Evolutionary conservation across 2,113 vertebrate genomes (phyloP), one percentile per base, ranked within the genome.

Genomic region (Amblyopsis rosae): DNA sequence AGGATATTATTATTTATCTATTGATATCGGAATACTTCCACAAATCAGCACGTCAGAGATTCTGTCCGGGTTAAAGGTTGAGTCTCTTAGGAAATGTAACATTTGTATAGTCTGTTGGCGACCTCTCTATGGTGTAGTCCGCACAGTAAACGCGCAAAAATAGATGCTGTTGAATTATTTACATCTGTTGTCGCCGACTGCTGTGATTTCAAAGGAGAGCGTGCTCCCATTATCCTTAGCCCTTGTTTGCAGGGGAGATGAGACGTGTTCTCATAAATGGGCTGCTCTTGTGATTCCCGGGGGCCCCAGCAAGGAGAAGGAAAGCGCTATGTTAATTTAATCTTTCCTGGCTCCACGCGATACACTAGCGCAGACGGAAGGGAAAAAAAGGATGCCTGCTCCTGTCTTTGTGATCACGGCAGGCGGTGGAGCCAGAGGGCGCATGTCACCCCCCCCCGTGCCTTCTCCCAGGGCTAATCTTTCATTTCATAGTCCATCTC

Each of bases 401-500:
- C 91, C 94, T 92, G 93, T 95, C 94, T 94, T 94, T 95, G 93
- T 96, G 96, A 98, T 98, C 96, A 97, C 92, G 93, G 82, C 84
- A 86, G 93, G 82, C 84, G 86, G 91, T 90, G 66, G 87, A 93
- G 94, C 94, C 94, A 96, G 84, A 95, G 95, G 94, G 92, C 95
- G 94, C 87, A 86, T 65, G 92, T 96, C 93, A 13, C 50, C 12
- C 50, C 50, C n/a, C 94, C 95, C 84, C 62, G 94, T 93, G 94
- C 93, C 95, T 96, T 95, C 94, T 97, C 94, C 94, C 93, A 79
- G 94, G 70, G 94, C 95, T 96, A 96, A 96, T 97, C 96, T 97
- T 97, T 97, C 94, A 98, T 97, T 96, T 97, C 95, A 94, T 95
- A 96, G 96, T 93, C 94, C 94, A 98, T 96, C 95, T 96, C 96